Percentiles rank a stretch among this genome's conserved stretches.
Evolutionary conservation across 2,113 vertebrate genomes (phyloP).

Genomic region (Nothocercus nigrocapillus): DNA sequence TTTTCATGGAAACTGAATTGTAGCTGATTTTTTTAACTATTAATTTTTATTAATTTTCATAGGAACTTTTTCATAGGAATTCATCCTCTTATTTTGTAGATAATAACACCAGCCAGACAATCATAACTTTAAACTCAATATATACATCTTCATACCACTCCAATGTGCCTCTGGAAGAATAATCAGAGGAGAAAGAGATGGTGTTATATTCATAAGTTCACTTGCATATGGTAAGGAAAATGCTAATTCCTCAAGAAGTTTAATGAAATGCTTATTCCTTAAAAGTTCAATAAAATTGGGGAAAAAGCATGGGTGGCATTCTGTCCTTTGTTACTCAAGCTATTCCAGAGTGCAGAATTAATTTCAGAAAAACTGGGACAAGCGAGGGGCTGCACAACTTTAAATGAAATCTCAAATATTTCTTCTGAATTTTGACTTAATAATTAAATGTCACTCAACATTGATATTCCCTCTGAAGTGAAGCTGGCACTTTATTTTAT

Average conservation of each 20-base stretch:
- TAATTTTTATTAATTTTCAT: neutral
- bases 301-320: neutral
- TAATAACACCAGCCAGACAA: neutral
- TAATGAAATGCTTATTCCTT: neutral
- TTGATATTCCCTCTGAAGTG: neutral
- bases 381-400: neutral
- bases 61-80: neutral
- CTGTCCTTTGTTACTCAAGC: neutral
- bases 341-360: neutral
- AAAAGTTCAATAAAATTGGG: neutral
- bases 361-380: neutral
- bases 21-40: neutral
- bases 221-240: neutral
- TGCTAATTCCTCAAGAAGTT: neutral
- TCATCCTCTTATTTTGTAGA: neutral
- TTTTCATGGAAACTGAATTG: neutral
- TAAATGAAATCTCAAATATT: neutral
- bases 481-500: neutral
- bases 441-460: neutral
- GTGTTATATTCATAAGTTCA: neutral
- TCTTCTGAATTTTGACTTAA: neutral
- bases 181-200: neutral
- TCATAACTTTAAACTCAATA: neutral
- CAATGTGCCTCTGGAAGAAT: neutral
- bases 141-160: rapidly evolving